A percentile compares a stretch with the other conserved stretches of the same genome.
phyloP scores from a whole-genome alignment of 2,888 invertebrate genomes.

The Apamea monoglypha region DNA sequence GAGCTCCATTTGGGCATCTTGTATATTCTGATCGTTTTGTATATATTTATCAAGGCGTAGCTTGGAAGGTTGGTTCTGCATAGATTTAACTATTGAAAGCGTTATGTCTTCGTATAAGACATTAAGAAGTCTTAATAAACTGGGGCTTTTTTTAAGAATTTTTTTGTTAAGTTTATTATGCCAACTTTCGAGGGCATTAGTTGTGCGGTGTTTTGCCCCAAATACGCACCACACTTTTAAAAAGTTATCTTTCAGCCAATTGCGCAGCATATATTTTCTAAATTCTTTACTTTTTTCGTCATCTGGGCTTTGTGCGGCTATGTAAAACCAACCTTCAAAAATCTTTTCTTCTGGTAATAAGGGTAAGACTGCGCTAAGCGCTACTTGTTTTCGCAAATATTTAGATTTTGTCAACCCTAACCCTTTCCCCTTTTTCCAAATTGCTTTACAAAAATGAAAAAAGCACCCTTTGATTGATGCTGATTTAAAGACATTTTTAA shows the following conservation, averaged over 20 bases:
- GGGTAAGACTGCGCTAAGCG: constrained; percentile 44
- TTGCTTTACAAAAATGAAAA: constrained; percentile 37
- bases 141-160: constrained; percentile 32
- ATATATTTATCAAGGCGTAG: constrained; percentile 36
- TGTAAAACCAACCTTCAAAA: constrained; percentile 44
- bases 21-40: constrained; percentile 38
- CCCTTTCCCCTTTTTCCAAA: constrained; percentile 40
- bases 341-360: constrained; percentile 39
- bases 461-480: constrained; percentile 43
- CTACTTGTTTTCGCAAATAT: constrained; percentile 33
- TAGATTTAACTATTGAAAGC: constrained; percentile 35
- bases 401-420: constrained; percentile 38
- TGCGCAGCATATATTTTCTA: constrained; percentile 43
- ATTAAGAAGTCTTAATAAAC: constrained; percentile 35
- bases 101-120: constrained; percentile 34
- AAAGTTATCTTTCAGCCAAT: constrained; percentile 42
- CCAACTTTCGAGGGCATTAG: constrained; percentile 44
- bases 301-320: constrained; percentile 41
- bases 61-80: constrained; percentile 38
- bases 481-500: constrained; percentile 43
- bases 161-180: constrained; percentile 45
- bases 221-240: constrained; percentile 44
- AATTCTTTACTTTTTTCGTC: constrained; percentile 40
- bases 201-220: constrained; percentile 42
- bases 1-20: constrained; percentile 39